Evolutionary conservation across 2,888 invertebrate species (phyloP), one percentile per base, ranked within the genome.

Genomic region (Drosophila ezoana): DNA sequence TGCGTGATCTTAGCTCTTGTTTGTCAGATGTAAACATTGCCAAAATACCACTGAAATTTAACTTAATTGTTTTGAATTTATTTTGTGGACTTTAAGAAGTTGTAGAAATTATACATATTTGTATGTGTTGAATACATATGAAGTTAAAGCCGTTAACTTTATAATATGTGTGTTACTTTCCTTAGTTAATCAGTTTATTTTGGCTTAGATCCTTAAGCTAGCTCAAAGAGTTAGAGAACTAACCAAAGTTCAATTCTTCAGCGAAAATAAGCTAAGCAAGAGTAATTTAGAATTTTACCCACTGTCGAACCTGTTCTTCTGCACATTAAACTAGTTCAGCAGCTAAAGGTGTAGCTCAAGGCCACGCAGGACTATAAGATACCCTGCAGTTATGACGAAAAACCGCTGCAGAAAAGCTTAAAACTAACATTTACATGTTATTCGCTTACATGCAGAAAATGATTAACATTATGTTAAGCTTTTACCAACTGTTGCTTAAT

Each of bases 51-150:
- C 52, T 72, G 62, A 47, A 87, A 79, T 76, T 75, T 54, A 61
- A 65, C 66, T 72, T 67, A 81, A 87, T 79, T 87, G 72, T 67
- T 67, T 81, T 33, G 52, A 75, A 81, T 62, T 72, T 66, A 62
- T 38, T 53, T 52, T 35, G 37, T 69, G 28, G 52, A 13, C 20
- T 16, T 20, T 4, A 10, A 40, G 1, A 16, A 10, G 1, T 40
- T 40, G 3, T 1, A 23, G 6, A 23, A 23, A 6, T 23, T 23
- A 18, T 18, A 18, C 18, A 2, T 18, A 18, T n/a, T n/a, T n/a
- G n/a, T n/a, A 18, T 18, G 2, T 18, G 18, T 16, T 40, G 10
- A 40, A 40, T 40, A n/a, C 14, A 9, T 1, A 20, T 20, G 23
- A 23, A 23, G 1, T 23, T 5, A 23, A 23, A 5, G 23, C 23